Evolutionary conservation across 2,888 invertebrate species (phyloP).

Genomic region (Leptopterna dolabrata): DNA sequence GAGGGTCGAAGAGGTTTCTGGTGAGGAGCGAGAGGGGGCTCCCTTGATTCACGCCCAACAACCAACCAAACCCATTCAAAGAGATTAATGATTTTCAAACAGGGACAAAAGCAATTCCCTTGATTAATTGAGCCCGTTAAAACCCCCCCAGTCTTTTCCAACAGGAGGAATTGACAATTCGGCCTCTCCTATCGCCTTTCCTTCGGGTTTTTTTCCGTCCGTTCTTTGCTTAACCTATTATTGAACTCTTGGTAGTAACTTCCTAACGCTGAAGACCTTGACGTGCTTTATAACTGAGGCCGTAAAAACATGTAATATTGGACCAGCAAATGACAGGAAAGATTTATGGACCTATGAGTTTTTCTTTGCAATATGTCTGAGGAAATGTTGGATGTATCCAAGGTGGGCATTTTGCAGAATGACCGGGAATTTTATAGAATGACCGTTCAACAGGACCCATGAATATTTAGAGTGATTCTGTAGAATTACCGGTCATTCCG

Average conservation of each 20-base stretch:
- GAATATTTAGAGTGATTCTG: no score
- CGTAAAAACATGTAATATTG: no score
- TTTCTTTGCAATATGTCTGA: no score
- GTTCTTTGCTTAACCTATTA: not conserved
- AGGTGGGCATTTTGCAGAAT: no score
- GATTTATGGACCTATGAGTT: no score
- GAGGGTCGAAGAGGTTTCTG: conserved; percentile 3
- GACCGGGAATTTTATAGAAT: no score
- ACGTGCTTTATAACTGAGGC: no score
- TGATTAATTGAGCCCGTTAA: conserved; percentile 44
- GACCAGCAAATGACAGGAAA: no score
- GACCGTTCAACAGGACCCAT: no score
- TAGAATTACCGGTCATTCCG: no score
- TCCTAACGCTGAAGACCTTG: not conserved
- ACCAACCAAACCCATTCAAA: conserved; percentile 46
- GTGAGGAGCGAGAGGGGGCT: not conserved
- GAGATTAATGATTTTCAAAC: conserved; percentile 49
- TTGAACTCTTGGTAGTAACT: not conserved
- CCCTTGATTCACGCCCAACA: conserved; percentile 47
- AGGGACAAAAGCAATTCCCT: conserved; percentile 48
- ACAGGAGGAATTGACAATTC: conserved; percentile 34
- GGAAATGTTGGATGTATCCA: no score
- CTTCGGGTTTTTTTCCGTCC: not conserved
- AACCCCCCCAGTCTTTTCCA: conserved; percentile 28
- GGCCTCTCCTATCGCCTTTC: not conserved